A percentile compares a stretch with the other conserved stretches of the same genome.
Conservation (phyloP, 2,888 invertebrate species). For the Mimumesa dahlbomi region DNA sequence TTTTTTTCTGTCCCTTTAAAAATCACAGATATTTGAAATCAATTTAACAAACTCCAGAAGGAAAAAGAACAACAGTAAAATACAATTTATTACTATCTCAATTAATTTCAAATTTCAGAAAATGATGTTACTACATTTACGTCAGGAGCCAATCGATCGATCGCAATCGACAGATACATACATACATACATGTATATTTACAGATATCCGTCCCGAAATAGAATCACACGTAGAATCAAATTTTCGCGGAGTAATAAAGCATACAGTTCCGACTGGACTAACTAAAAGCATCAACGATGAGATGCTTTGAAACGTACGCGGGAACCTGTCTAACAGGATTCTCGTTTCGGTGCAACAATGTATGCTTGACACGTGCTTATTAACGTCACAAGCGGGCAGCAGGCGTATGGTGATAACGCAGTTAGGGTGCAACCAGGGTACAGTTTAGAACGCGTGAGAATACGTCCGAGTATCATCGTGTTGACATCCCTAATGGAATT, state of each 20-base stretch:
- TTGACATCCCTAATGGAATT: conserved; percentile 56
- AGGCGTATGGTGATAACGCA: conserved; percentile 44
- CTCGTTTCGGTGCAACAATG: conserved; percentile 37
- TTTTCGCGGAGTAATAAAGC: background rate
- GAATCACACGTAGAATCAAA: background rate
- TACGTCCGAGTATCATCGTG: conserved; percentile 47
- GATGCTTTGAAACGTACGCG: conserved; percentile 22
- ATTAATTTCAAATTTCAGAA: too few species aligned
- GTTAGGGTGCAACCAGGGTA: conserved; percentile 31
- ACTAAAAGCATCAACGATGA: conserved; percentile 17
- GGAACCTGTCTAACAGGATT: conserved; percentile 33
- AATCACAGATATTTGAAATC: too few species aligned
- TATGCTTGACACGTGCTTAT: conserved; percentile 57
- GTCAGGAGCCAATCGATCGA: too few species aligned
- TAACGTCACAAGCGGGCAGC: conserved; percentile 49
- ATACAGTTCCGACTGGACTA: conserved; percentile 5
- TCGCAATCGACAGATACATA: too few species aligned
- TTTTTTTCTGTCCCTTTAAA: too few species aligned
- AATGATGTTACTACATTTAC: too few species aligned
- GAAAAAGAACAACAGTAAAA: too few species aligned
- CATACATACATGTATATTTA: background rate
- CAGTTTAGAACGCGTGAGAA: conserved; percentile 29
- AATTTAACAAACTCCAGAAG: too few species aligned
- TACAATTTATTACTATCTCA: too few species aligned
- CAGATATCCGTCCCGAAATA: background rate